Base-by-base conservation (phyloP, 1,140 invertebrate species). In the Eriosoma lanigerum region DNA sequence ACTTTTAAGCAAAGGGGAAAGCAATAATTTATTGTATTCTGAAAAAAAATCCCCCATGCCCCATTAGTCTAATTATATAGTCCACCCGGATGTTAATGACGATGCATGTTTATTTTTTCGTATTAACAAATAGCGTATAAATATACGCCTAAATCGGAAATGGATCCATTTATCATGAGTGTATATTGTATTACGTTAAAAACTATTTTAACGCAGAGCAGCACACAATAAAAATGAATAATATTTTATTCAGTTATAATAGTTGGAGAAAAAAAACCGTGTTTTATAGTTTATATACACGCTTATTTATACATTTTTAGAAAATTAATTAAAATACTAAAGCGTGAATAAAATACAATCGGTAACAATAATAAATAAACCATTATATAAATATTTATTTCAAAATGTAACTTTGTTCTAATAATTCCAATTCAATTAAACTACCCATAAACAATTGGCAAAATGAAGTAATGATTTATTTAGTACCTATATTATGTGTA, bases 31-130 rank as follows among this genome's bases (percentile, higher is more conserved):
- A 62, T 62, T 62, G 58, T 62, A 24, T 29, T 62, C 17, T 15
- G 21, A 21, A 24, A 68, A 68, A 68, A 66, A 66, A 66, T n/a
- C n/a, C n/a, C n/a, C n/a, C n/a, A n/a, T n/a, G n/a, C n/a, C 66
- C 66, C 66, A 52, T 73, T 73, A 73, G 70, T 52, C 48, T 73
- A 52, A 73, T 73, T 38, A 38, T 38, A 52, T 73, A 54, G 24
- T n/a, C 10, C 13, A 1, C 46, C 48, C 70, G 70, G 70, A 73
- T 29, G 48, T 73, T 73, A 29, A 73, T 73, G 70, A 73, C 70
- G 21, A 52, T 29, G 70, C 70, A n/a, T 29, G 12, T 73, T 73
- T 73, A 73, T 29, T 73, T 73, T 52, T 52, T 32, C 9, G 26
- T 26, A 73, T n/a, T 52, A 52, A 52, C n/a, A 15, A 73, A 52